These are phyloP conservation scores for Globia sparganii DNA, from an alignment of 2,888 invertebrate genomes.

Conservation along the genomic window DNA sequence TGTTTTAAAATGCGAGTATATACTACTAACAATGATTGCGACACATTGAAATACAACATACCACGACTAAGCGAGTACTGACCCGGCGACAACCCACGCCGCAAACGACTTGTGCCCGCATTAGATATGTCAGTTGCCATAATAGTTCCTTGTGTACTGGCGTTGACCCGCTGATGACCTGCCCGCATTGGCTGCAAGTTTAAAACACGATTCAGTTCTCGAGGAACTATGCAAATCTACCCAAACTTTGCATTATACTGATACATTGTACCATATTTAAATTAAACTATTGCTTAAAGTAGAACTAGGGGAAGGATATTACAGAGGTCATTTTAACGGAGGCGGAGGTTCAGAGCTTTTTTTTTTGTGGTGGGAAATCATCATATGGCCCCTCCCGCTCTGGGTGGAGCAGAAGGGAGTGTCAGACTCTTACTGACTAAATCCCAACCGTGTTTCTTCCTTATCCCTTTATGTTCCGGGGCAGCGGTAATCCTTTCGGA, in stretches of 20 bases:
- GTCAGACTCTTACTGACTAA: no score
- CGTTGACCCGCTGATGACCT: constrained; percentile 8
- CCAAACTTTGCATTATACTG: not conserved
- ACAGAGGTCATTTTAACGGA: no score
- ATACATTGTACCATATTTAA: not conserved
- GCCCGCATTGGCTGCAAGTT: constrained; percentile 13
- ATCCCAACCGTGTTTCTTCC: no score
- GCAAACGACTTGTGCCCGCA: constrained; percentile 36
- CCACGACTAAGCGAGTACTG: not conserved
- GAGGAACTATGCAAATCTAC: not conserved
- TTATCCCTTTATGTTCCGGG: no score
- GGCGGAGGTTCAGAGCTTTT: no score
- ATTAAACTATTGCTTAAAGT: not conserved
- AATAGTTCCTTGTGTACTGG: constrained; percentile 23
- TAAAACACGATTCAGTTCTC: not conserved
- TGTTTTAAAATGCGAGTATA: not conserved
- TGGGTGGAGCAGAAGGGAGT: no score
- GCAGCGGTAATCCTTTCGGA: no score
- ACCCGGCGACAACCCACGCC: constrained; percentile 10
- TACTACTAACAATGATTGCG: not conserved
- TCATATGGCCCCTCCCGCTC: no score
- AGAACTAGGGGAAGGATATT: no score
- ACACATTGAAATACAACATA: not conserved
- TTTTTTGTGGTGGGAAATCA: no score
- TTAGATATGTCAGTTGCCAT: constrained; percentile 27